Evolutionary conservation across 2,797 vertebrate genomes (phyloP).

Genomic region (Eulemur coronatus): DNA sequence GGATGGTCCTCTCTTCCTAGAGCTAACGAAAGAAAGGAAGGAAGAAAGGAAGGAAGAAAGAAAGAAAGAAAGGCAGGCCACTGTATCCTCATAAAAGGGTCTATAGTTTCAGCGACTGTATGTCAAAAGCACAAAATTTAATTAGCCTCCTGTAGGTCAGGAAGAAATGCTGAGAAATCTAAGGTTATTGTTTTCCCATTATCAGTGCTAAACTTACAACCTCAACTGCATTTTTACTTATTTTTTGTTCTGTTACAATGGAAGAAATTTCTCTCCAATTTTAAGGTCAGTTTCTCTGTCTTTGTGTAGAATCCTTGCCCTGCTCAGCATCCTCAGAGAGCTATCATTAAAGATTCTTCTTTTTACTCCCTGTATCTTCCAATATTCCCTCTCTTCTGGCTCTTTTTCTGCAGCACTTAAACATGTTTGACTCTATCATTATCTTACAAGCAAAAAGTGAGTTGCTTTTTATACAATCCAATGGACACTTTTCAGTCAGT

Average conservation of each 20-base stretch:
- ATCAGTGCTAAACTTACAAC: background rate
- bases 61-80: background rate
- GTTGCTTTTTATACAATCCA: background rate
- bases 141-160: background rate
- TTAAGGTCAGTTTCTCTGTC: background rate
- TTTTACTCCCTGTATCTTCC: background rate
- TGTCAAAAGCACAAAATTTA: background rate
- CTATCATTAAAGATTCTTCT: background rate
- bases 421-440: background rate
- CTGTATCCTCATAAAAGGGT: background rate
- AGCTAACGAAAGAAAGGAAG: background rate
- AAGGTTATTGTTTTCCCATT: background rate
- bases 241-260: background rate
- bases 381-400: background rate
- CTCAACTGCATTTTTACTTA: background rate
- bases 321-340: background rate
- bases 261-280: background rate
- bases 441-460: background rate
- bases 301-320: background rate
- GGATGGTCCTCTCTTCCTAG: background rate
- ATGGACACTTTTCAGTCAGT: background rate
- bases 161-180: background rate
- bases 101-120: background rate
- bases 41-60: background rate
- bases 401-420: background rate